Evolutionary conservation across 2,797 vertebrate species (phyloP), one percentile per base, ranked within the genome.

Genomic region (Eupleurogrammus muticus): DNA sequence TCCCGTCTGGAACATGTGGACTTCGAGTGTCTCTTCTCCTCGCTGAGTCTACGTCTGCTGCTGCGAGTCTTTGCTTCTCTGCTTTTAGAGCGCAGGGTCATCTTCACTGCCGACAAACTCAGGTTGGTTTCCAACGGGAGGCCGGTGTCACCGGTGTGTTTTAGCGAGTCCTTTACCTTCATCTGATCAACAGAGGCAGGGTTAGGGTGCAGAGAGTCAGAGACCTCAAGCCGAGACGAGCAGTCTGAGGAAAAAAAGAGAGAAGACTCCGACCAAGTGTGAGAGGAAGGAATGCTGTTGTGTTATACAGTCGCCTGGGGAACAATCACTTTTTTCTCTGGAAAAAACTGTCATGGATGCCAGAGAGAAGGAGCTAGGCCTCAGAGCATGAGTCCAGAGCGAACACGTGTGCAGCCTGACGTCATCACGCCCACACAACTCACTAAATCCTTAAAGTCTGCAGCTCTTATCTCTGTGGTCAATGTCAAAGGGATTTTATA

Each of bases 1-100:
- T 99, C 98, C 10, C 94, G 98, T 40, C 95, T 99, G 17, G 98
- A 99, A 77, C 98, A 99, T 0, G 98, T 99, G 54, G 97, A 99
- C 84, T 99, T 99, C 0, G 96, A 98, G 87, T 97, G 96, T 81
- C 93, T 99, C 78, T 99, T 99, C 90, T 94, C 95, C 21, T 97
- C 96, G 0, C 93, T 99, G 88, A 97, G 95, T 7, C 89, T 98
- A 55, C 95, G 97, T 61, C 96, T 98, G 60, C 94, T 99, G 66
- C 94, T 98, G 53, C 93, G 96, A 60, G 95, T 99, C 49, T 98
- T 99, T n/a, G 96, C 97, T 70, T 99, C 98, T 19, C 89, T 99
- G 54, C 95, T 99, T 16, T 93, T 99, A 87, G 98, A 99, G 82
- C 95, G 97, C 72, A 94, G 98, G 76, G 96, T 99, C 83, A 98